A percentile compares a stretch with the other conserved stretches of the same genome.
These are phyloP conservation scores for Drosophila kikkawai DNA, from an alignment of 1,140 invertebrate species.

Conservation along the genomic window DNA sequence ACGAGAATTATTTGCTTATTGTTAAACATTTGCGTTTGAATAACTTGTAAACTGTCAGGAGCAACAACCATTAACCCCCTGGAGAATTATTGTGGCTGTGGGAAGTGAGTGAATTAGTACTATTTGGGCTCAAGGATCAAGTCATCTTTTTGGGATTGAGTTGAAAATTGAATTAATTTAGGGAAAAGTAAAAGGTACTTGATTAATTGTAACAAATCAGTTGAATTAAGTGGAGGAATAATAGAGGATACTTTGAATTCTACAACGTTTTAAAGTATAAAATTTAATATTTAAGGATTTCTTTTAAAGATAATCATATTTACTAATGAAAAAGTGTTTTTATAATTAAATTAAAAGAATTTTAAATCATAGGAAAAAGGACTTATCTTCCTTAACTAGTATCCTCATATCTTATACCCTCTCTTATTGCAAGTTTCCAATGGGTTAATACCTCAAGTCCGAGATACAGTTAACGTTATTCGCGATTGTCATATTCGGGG, in stretches of 20 bases:
- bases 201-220: not conserved
- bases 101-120: slow-evolving; percentile 6
- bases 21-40: slow-evolving; percentile 66
- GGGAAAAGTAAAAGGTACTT: not conserved
- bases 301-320: too few species aligned
- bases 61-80: slow-evolving; percentile 59
- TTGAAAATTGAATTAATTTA: not conserved
- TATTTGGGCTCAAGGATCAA: not conserved
- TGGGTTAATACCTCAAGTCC: slow-evolving; percentile 32
- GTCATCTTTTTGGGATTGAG: not conserved
- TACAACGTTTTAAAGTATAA: not conserved
- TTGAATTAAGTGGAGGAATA: not conserved
- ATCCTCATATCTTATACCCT: not conserved
- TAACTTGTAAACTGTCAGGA: slow-evolving; percentile 54
- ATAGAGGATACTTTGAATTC: not conserved
- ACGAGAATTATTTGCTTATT: slow-evolving; percentile 79
- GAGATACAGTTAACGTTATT: slow-evolving; percentile 29
- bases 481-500: slow-evolving; percentile 36
- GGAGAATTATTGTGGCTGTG: not conserved
- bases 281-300: not conserved
- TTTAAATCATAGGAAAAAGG: not conserved
- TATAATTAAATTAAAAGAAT: not conserved
- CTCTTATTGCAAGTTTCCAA: not conserved
- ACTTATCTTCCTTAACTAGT: not conserved
- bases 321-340: not conserved